Evolutionary conservation across 2,113 vertebrate species (phyloP).

Genomic region (Urocynchramus pylzowi): DNA sequence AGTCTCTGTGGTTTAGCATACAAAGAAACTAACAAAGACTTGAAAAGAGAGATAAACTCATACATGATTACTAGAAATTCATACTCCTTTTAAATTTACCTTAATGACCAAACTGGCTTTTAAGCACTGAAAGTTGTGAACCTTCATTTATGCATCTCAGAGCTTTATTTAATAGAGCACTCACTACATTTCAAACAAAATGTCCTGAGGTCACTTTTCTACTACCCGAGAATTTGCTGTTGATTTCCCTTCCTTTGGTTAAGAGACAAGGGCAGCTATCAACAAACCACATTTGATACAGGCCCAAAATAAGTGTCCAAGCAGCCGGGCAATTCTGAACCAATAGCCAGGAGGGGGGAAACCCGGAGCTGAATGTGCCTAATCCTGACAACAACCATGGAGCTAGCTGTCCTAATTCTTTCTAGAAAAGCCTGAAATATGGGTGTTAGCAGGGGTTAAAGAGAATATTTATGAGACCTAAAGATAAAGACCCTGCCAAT

Average conservation of each 20-base stretch:
- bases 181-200: neutral
- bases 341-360: accelerated
- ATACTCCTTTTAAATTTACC: neutral
- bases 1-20: neutral
- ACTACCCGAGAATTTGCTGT: neutral
- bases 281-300: neutral
- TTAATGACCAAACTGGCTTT: neutral
- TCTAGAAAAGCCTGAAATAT: neutral
- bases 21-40: neutral
- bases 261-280: neutral
- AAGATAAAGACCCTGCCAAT: conserved; percentile 29
- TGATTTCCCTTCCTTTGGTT: neutral
- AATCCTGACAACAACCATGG: neutral
- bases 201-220: neutral
- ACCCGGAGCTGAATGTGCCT: neutral
- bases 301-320: neutral
- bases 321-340: neutral
- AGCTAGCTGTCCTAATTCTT: neutral
- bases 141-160: neutral
- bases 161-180: neutral
- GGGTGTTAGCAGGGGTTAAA: neutral
- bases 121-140: neutral
- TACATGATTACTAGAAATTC: neutral
- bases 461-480: conserved; percentile 26
- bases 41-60: neutral